Base-by-base conservation (phyloP, 2,888 invertebrate genomes). In the Pecten maximus region DNA sequence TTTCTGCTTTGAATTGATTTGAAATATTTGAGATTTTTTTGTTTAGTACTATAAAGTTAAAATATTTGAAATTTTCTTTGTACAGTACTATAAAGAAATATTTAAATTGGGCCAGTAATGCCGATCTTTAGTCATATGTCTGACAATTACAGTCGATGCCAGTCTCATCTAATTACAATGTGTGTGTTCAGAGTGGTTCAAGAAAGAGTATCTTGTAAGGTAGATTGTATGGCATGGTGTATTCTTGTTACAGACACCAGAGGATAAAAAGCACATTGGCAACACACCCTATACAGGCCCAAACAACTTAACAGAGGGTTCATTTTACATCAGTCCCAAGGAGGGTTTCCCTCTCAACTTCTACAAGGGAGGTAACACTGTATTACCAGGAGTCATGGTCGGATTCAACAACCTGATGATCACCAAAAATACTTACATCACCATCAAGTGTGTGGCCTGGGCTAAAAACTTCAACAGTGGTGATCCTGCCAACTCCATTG, bases 371-470 rank as follows among this genome's bases (percentile, higher is more conserved):
- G 88, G 91, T 86, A 88, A 40, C n/a, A 87, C 89, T 4, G 90
- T 94, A 12, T 28, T 88, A 19, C 94, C 94, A 19, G 93, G 93
- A 10, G 94, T 94, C 40, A 94, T 94, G 94, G 93, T 94, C 0
- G 92, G 94, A 87, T 94, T 94, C 88, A 94, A 93, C 89, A 90
- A 92, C 2, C 10, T 94, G 10, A 87, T 89, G 40, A 92, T 91
- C 10, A 74, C 74, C 12, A 74, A 28, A 74, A 88, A 91, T 87
- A 90, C 89, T 40, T 89, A 90, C 6, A 90, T 94, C 23, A 90
- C 92, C 23, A 90, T 94, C 54, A 92, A 91, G 60, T 94, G 94
- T 90, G 92, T 91, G 39, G 94, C 94, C 0, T 94, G 94, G 94
- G 94, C 92, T 2, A 74, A 93, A 88, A 94, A 92, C 90, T 93